These are phyloP conservation scores for Cacoxenus indagator DNA, from an alignment of 2,888 invertebrate species.

Conservation along the genomic window DNA sequence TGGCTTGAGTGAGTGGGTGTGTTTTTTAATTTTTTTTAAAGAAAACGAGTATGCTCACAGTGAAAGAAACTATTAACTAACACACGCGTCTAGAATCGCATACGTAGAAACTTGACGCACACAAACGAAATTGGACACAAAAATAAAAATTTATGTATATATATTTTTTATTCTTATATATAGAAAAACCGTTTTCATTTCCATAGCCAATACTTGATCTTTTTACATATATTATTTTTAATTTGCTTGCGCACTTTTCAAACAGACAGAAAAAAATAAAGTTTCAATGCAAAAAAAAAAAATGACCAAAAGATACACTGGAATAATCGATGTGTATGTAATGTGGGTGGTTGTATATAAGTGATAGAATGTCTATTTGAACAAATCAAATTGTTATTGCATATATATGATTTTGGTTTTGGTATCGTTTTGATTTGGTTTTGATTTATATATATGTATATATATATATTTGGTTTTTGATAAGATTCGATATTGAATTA, in stretches of 20 bases:
- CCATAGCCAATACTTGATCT: background rate
- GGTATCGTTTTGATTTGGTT: slow-evolving; percentile 41
- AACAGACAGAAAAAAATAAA: background rate
- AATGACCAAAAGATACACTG: slow-evolving; percentile 1
- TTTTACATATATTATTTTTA: background rate
- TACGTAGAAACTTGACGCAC: slow-evolving; percentile 11
- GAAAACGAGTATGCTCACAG: too few species aligned
- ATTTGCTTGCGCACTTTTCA: background rate
- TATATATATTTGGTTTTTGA: slow-evolving; percentile 30
- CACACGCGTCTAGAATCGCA: slow-evolving; percentile 10
- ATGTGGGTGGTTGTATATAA: background rate
- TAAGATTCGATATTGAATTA: slow-evolving; percentile 25
- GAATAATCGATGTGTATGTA: background rate
- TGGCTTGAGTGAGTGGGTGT: slow-evolving; percentile 24
- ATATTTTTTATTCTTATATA: too few species aligned
- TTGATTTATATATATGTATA: slow-evolving; percentile 29
- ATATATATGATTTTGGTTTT: slow-evolving; percentile 34
- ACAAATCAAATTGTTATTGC: slow-evolving; percentile 11
- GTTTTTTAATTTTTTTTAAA: background rate
- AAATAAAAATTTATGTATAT: background rate
- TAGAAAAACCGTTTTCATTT: background rate
- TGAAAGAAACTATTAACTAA: slow-evolving; percentile 1
- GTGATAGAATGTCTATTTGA: background rate
- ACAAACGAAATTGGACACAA: background rate
- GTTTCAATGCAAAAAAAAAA: background rate